These are phyloP conservation scores for Melanogrammus aeglefinus DNA, from an alignment of 2,797 vertebrate genomes.

Conservation along the genomic window DNA sequence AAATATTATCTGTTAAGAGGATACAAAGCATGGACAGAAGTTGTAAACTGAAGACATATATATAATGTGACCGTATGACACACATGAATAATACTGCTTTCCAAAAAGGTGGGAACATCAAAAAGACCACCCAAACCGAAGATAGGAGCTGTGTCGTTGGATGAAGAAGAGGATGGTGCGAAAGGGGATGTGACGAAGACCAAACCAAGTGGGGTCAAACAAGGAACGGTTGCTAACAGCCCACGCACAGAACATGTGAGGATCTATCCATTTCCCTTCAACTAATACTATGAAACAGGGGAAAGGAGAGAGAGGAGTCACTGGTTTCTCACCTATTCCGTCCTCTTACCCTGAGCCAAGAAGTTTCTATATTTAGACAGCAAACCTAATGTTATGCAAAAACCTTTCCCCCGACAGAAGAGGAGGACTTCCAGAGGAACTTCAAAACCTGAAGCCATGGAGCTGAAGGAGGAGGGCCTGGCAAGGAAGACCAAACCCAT, in stretches of 20 bases:
- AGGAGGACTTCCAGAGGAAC: constrained; percentile 22
- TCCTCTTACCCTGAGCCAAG: neutral
- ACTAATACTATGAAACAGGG: neutral
- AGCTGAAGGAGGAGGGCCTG: constrained; percentile 13
- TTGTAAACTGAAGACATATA: neutral
- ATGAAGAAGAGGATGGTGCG: neutral
- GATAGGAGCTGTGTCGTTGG: neutral
- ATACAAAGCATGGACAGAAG: neutral
- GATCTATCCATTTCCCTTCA: neutral
- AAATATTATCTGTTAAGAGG: neutral
- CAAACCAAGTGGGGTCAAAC: neutral
- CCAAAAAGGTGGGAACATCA: neutral
- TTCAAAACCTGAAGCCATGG: constrained; percentile 11
- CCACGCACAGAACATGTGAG: neutral
- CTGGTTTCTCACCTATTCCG: neutral
- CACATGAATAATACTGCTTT: neutral
- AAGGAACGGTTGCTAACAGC: neutral
- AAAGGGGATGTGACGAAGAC: neutral
- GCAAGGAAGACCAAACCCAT: constrained; percentile 34
- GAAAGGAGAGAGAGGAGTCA: neutral
- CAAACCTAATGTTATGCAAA: neutral
- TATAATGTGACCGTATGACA: neutral
- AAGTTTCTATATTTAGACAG: neutral
- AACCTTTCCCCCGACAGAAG: constrained; percentile 40
- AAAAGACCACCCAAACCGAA: neutral